Conservation (phyloP, 2,888 invertebrate species). For the Eristalis tenax region DNA sequence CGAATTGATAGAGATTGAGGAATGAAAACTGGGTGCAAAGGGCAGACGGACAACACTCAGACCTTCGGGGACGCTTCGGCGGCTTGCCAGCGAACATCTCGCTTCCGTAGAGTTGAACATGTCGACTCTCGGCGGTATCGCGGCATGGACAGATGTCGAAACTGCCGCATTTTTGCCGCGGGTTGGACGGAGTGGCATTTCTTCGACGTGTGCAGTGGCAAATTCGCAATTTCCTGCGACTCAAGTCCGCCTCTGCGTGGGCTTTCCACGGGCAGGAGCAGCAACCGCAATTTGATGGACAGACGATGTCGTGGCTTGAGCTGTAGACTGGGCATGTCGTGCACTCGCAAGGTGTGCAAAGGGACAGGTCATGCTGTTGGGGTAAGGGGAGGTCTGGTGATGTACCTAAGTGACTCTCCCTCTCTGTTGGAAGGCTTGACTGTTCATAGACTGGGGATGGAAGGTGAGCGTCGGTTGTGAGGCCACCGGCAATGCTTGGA, state of each 20-base stretch:
- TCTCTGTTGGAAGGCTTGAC: background rate
- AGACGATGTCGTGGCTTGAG: conserved; percentile 75
- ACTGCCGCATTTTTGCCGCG: conserved; percentile 48
- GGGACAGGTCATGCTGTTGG: conserved; percentile 76
- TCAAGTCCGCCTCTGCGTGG: conserved; percentile 65
- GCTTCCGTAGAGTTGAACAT: conserved; percentile 74
- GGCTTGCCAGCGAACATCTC: conserved; percentile 75
- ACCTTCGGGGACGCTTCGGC: background rate
- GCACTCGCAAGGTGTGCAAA: conserved; percentile 76
- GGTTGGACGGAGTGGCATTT: conserved; percentile 41
- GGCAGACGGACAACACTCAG: background rate
- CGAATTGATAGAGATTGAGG: background rate
- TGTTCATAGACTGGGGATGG: background rate
- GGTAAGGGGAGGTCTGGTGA: conserved; percentile 73
- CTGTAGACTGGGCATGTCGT: conserved; percentile 77
- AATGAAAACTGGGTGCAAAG: background rate
- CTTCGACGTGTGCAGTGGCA: conserved; percentile 75
- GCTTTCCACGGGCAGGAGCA: conserved; percentile 77
- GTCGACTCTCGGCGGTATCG: conserved; percentile 78
- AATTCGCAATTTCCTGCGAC: conserved; percentile 75
- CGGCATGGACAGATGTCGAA: conserved; percentile 79
- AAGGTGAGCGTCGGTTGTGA: background rate
- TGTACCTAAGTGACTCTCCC: conserved; percentile 1
- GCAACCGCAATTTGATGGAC: conserved; percentile 78
- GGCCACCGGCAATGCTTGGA: no score